phyloP scores from a whole-genome alignment of 2,113 vertebrate genomes.

The Antechinus flavipes region DNA sequence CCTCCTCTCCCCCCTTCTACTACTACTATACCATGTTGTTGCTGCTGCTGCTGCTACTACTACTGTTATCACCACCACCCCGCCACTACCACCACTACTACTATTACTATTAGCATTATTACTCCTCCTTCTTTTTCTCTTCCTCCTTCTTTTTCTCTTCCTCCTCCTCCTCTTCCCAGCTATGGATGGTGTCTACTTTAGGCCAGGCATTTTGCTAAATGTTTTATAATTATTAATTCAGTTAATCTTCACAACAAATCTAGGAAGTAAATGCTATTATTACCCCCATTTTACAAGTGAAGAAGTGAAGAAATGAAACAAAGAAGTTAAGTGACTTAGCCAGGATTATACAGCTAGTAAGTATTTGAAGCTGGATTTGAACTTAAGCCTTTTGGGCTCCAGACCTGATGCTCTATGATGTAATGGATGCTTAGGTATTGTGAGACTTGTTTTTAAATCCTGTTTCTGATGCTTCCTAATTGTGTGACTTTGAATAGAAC shows the following conservation, averaged over 20 bases:
- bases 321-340: background rate
- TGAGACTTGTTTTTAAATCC: background rate
- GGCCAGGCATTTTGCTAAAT: background rate
- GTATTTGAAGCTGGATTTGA: background rate
- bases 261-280: background rate
- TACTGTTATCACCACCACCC: background rate
- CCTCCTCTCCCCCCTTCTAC: too few relatives aligned
- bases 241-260: too few relatives aligned
- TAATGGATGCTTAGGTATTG: background rate
- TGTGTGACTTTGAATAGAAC: too few relatives aligned
- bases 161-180: background rate
- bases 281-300: background rate
- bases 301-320: background rate
- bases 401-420: background rate
- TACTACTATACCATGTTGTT: too few relatives aligned
- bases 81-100: background rate
- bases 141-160: background rate
- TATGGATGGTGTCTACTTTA: background rate
- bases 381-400: background rate
- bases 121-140: background rate
- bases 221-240: background rate
- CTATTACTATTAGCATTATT: too few relatives aligned
- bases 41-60: background rate
- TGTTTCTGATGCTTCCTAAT: background rate
- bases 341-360: background rate